Base-by-base conservation (phyloP, 1,140 invertebrate genomes). In the Sipha flava region DNA sequence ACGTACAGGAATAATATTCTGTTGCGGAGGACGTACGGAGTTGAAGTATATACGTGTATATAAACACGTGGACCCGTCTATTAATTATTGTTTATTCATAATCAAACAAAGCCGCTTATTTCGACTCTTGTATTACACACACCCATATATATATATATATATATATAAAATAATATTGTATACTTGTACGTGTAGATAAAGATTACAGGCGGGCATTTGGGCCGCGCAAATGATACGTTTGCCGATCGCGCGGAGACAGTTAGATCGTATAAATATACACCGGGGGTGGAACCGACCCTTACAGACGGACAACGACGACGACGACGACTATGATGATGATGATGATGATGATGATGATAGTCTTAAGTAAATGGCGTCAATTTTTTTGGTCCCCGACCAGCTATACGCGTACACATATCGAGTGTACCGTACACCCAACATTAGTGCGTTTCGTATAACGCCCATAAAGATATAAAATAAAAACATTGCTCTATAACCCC, bases 301-400 rank as follows among this genome's bases (percentile, higher is more conserved):
- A 23, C 37, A 52, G 49, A 57, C 72, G 49, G 29, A 21, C 14
- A 75, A n/a, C n/a, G n/a, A n/a, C n/a, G n/a, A n/a, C n/a, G n/a
- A n/a, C n/a, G n/a, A n/a, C n/a, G n/a, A n/a, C n/a, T n/a, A n/a
- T n/a, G n/a, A n/a, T n/a, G n/a, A n/a, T n/a, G n/a, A n/a, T n/a
- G n/a, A n/a, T 18, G 4, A 34, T n/a, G 34, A 77, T 10, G 52
- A 77, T 77, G 73, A 77, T 77, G 73, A 77, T 77, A 77, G 73
- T 77, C 52, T 26, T 77, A 77, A 77, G 73, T 77, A 77, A 77
- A 77, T 77, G 73, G 52, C 73, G 73, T 77, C 73, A 77, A 77
- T 77, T 77, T 75, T 40, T 57, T 77, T 57, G 73, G 73, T 77
- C 73, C 31, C 62, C 37, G 34, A 40, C 12, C 62, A 5, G 31